A percentile compares a stretch with the other conserved stretches of the same genome.
Evolutionary conservation across 2,888 invertebrate genomes (phyloP).

Genomic region (Rapana venosa): DNA sequence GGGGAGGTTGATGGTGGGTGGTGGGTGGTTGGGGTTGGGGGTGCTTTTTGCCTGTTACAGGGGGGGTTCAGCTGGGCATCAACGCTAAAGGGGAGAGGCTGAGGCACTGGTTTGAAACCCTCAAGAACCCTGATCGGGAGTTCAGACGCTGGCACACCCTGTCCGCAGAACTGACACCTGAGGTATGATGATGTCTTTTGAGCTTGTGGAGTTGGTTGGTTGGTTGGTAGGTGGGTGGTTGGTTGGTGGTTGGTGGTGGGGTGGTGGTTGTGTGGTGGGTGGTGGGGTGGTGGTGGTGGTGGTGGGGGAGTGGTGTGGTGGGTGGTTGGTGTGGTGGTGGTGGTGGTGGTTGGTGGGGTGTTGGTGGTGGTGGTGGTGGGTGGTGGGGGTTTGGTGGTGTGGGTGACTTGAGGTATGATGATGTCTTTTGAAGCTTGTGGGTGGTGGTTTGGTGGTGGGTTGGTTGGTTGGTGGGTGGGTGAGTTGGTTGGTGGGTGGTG

Average conservation of each 20-base stretch:
- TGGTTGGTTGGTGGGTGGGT: no score
- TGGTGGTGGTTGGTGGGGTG: no score
- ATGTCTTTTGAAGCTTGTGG: no score
- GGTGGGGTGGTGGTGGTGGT: no score
- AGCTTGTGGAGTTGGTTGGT: background rate
- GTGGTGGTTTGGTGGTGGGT: no score
- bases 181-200: constrained; percentile 52
- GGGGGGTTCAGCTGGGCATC: constrained; percentile 90
- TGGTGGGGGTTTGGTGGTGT: background rate
- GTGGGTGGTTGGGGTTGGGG: no score
- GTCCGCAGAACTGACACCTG: constrained; percentile 72
- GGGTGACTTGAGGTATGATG: no score
- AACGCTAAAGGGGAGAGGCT: constrained; percentile 92
- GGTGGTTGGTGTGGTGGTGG: no score
- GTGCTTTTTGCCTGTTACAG: constrained; percentile 73
- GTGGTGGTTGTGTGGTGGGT: no score
- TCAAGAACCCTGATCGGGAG: constrained; percentile 91
- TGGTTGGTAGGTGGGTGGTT: no score
- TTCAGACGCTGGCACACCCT: constrained; percentile 94
- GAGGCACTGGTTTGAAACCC: constrained; percentile 94
- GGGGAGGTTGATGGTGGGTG: no score
- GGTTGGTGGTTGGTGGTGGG: background rate
- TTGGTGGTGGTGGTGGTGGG: background rate
- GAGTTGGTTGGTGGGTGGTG: no score
- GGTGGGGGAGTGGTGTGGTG: background rate